Evolutionary conservation across 2,888 invertebrate genomes (phyloP).

Genomic region (Serrognathus titanus): DNA sequence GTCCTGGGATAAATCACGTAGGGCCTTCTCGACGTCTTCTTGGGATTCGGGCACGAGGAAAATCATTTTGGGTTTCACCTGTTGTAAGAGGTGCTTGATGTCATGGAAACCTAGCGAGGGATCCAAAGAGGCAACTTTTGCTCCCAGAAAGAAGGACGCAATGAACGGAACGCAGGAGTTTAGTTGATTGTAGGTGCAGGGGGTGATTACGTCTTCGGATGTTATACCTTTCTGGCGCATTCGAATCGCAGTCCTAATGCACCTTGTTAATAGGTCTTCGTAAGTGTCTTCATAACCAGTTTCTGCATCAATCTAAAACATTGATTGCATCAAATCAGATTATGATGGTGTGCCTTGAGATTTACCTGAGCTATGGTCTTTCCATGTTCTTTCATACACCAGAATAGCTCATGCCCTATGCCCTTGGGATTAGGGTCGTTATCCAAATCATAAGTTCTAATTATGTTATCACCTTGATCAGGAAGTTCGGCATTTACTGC

Average conservation of each 20-base stretch:
- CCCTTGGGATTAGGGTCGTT: constrained; percentile 1
- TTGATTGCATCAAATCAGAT: not conserved
- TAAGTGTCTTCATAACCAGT: constrained; percentile 14
- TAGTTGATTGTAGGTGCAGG: constrained; percentile 50
- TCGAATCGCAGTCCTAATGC: constrained; percentile 9
- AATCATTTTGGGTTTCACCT: constrained; percentile 27
- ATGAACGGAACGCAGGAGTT: constrained; percentile 49
- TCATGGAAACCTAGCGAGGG: constrained; percentile 29
- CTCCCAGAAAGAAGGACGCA: constrained; percentile 50
- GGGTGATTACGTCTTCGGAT: constrained; percentile 47
- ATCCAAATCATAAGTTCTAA: constrained; percentile 4
- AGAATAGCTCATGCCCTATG: constrained; percentile 4
- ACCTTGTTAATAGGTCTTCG: constrained; percentile 6
- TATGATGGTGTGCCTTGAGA: not conserved
- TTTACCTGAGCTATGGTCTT: constrained; percentile 7
- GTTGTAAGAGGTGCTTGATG: constrained; percentile 26
- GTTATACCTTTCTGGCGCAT: constrained; percentile 10
- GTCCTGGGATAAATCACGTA: constrained; percentile 1
- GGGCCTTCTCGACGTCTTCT: constrained; percentile 10
- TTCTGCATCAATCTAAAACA: constrained; percentile 13
- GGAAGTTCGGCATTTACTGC: constrained; percentile 6
- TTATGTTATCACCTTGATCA: constrained; percentile 11
- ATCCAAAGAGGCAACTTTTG: constrained; percentile 34
- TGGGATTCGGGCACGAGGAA: constrained; percentile 17
- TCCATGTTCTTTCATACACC: not conserved